Conservation (phyloP, 1,140 invertebrate species). For the Drosophila nebulosa region DNA sequence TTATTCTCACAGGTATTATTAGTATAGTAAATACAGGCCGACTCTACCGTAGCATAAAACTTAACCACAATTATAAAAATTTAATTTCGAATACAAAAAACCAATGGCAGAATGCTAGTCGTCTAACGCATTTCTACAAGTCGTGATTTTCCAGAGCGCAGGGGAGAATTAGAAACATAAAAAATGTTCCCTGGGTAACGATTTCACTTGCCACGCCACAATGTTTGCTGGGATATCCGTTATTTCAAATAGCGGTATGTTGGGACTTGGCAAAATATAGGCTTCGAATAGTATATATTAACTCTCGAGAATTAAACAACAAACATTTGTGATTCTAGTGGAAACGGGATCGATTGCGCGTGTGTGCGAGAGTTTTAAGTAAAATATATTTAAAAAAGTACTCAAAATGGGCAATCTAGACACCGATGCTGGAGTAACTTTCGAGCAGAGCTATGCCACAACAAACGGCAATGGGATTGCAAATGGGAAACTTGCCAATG, state of each 20-base stretch:
- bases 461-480: constrained; percentile 26
- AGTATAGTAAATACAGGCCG: too few relatives aligned
- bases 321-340: neutral
- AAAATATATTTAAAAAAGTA: neutral
- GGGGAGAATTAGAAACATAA: too few relatives aligned
- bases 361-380: neutral
- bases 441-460: constrained; percentile 37
- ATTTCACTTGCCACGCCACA: too few relatives aligned
- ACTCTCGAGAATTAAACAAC: neutral
- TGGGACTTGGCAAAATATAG: neutral
- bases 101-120: too few relatives aligned
- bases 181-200: too few relatives aligned
- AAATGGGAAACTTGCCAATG: constrained; percentile 36
- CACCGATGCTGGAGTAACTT: constrained; percentile 37
- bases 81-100: too few relatives aligned
- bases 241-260: too few relatives aligned
- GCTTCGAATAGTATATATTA: neutral
- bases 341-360: neutral
- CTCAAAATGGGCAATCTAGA: constrained; percentile 57
- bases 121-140: too few relatives aligned
- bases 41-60: too few relatives aligned
- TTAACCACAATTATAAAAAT: too few relatives aligned
- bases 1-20: too few relatives aligned
- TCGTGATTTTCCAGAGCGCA: too few relatives aligned
- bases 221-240: neutral